Conservation (phyloP, 2,888 invertebrate genomes). For the Agapostemon virescens region DNA sequence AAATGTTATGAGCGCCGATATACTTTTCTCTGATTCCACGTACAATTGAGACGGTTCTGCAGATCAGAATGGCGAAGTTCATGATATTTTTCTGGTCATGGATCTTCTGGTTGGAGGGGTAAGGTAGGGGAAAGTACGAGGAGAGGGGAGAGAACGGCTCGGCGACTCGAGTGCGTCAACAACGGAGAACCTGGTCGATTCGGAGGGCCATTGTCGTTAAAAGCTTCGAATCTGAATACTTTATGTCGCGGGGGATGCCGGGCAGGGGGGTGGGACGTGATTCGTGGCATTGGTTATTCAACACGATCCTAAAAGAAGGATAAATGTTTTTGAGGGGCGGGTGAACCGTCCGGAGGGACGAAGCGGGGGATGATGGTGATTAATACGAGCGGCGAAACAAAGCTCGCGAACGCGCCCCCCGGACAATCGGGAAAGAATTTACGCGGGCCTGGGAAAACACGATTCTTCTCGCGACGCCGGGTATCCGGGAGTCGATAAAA, state of each 20-base stretch:
- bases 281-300: constrained; percentile 53
- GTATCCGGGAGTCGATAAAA: constrained; percentile 10
- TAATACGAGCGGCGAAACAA: constrained; percentile 34
- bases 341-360: neutral
- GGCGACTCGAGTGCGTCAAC: constrained; percentile 41
- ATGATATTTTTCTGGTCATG: no score
- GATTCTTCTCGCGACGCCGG: neutral
- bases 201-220: constrained; percentile 42
- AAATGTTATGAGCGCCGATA: no score
- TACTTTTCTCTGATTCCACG: no score
- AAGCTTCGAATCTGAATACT: constrained; percentile 46
- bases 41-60: no score
- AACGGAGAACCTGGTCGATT: constrained; percentile 9
- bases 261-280: neutral
- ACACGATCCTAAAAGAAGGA: constrained; percentile 28
- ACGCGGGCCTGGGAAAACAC: neutral
- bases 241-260: constrained; percentile 17
- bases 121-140: no score
- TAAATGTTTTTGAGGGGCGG: constrained; percentile 21
- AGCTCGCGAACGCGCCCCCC: neutral
- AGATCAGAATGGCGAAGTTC: no score
- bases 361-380: constrained; percentile 9
- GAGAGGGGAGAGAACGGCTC: constrained; percentile 2
- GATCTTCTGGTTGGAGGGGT: no score
- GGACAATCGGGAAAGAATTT: constrained; percentile 14